Evolutionary conservation across 2,888 invertebrate genomes (phyloP).

Genomic region (Cantharis flavilabris): DNA sequence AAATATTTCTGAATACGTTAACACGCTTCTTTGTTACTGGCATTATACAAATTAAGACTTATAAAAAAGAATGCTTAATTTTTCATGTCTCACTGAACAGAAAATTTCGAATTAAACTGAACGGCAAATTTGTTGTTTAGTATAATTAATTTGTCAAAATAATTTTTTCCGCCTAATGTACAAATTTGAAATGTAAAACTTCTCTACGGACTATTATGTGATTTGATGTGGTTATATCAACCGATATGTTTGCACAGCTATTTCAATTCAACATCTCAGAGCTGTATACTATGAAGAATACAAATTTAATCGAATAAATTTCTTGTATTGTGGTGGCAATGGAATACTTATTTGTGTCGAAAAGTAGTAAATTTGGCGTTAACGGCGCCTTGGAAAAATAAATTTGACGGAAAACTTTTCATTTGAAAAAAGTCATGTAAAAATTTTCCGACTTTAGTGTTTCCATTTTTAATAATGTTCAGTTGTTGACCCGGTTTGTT

Average conservation of each 20-base stretch:
- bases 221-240: not conserved
- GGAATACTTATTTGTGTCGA: not conserved
- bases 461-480: conserved; percentile 2
- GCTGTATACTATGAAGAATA: not conserved
- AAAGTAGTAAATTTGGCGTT: not conserved
- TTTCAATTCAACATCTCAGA: not conserved
- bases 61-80: not conserved
- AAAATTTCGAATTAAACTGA: not conserved
- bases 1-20: not conserved
- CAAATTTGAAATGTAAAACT: not conserved
- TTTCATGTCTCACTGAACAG: not conserved
- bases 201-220: not conserved
- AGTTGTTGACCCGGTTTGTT: conserved; percentile 15
- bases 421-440: not conserved
- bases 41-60: not conserved
- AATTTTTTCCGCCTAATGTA: not conserved
- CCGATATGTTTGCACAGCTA: not conserved
- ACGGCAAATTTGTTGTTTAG: not conserved
- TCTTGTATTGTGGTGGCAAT: not conserved
- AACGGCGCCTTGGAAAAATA: not conserved
- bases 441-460: not conserved
- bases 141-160: not conserved
- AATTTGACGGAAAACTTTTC: not conserved
- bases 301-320: not conserved
- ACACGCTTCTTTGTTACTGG: not conserved